Evolutionary conservation across 2,113 vertebrate species (phyloP), one percentile per base, ranked within the genome.

Genomic region (Leucopsar rothschildi): DNA sequence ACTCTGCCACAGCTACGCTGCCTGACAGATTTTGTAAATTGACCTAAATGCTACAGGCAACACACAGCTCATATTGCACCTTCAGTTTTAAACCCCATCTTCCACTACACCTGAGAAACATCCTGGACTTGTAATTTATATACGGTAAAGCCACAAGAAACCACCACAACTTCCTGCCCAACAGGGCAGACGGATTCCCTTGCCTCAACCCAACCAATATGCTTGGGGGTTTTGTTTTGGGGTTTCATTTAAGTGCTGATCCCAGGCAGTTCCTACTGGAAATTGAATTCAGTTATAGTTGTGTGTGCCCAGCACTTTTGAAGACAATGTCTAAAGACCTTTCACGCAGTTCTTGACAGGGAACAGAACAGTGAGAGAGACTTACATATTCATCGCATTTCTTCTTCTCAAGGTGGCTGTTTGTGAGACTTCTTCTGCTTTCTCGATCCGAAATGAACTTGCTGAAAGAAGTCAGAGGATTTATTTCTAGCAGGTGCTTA

Each of bases 361-460:
- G 24, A 88, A 72, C 73, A 69, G 45, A 68, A 22, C 28, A 57
- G 15, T 19, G 45, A 79, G 53, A 73, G 37, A 72, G 24, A 97
- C 98, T 98, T 97, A 98, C 98, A 75, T 98, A 98, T 89, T 98
- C 98, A 81, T 98, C 98, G 0, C 98, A 98, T 93, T 98, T 98
- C 96, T 98, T 98, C 96, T 98, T 98, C 93, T 98, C 98, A 94
- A 98, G 85, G 73, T 98, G 97, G 83, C 97, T 98, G 95, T 98
- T 98, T 15, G 98, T 98, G 80, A 98, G 98, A 91, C 97, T 98
- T 96, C 97, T 97, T 97, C 98, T 98, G 88, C 98, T 98, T 95
- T 98, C 98, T 24, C 97, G 97, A 52, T 98, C 98, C 29, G 97
- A 98, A 97, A 98, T 98, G 96, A 98, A 98, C 69, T 98, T 98